Conservation (phyloP, 2,888 invertebrate genomes). For the Cataglyphis altisquamis region DNA sequence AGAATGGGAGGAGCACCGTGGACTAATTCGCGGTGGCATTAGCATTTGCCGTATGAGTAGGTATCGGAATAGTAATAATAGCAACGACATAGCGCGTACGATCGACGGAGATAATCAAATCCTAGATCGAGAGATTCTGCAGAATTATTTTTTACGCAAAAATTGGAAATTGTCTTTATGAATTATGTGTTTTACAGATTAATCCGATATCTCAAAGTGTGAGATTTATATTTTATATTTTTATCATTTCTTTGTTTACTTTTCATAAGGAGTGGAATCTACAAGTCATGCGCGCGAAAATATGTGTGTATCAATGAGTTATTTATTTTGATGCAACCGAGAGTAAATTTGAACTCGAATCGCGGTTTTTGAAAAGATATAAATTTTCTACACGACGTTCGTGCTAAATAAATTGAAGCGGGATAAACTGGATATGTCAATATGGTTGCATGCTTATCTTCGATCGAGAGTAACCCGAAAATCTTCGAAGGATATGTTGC, state of each 20-base stretch:
- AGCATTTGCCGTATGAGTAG: conserved; percentile 75
- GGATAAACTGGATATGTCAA: conserved; percentile 59
- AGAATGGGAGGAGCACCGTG: conserved; percentile 71
- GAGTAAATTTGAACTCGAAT: not conserved
- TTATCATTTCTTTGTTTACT: not conserved
- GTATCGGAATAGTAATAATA: conserved; percentile 71
- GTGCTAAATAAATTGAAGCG: conserved; percentile 66
- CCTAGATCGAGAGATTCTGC: not conserved
- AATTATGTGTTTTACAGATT: not conserved
- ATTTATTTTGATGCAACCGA: not conserved
- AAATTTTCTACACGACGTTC: conserved; percentile 56
- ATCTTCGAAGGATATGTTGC: conserved; percentile 45
- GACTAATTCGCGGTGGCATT: conserved; percentile 78
- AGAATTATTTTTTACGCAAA: not conserved
- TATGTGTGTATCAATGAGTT: not conserved
- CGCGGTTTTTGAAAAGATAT: conserved; percentile 16
- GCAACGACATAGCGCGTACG: conserved; percentile 53
- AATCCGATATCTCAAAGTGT: not conserved
- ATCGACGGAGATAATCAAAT: conserved; percentile 50
- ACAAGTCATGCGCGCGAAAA: not conserved
- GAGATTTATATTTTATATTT: not conserved
- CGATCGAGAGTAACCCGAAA: conserved; percentile 71
- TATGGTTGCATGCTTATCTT: conserved; percentile 60
- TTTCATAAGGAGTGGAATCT: not conserved
- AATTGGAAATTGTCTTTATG: not conserved